Evolutionary conservation across 2,888 invertebrate genomes (phyloP).

Genomic region (Spilarctia lutea): DNA sequence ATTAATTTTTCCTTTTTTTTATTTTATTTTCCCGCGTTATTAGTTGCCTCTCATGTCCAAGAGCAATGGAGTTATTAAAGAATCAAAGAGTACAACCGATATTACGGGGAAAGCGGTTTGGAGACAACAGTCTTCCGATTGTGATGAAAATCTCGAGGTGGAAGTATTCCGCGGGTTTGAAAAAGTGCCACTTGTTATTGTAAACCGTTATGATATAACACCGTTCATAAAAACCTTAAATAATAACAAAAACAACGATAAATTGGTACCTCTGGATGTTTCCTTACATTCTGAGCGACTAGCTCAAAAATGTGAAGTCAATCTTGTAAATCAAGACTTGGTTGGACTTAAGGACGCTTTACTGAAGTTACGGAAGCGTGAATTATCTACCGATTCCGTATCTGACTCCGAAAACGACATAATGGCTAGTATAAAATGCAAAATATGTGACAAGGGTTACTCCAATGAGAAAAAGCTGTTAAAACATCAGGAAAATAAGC

Average conservation of each 20-base stretch:
- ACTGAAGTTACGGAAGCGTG: constrained; percentile 10
- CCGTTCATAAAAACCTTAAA: constrained; percentile 53
- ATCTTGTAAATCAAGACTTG: constrained; percentile 62
- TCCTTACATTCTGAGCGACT: constrained; percentile 41
- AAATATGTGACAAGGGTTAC: constrained; percentile 73
- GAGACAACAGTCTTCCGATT: constrained; percentile 28
- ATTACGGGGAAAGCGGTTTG: constrained; percentile 35
- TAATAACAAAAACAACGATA: background rate
- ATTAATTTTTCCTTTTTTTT: constrained; percentile 61
- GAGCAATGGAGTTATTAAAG: constrained; percentile 62
- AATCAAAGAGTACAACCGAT: constrained; percentile 27
- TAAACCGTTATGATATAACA: constrained; percentile 66
- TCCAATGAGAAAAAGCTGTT: constrained; percentile 65
- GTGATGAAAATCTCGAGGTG: constrained; percentile 51
- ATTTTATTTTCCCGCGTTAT: constrained; percentile 61
- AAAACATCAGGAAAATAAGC: constrained; percentile 74
- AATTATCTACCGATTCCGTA: constrained; percentile 34
- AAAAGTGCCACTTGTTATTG: constrained; percentile 61
- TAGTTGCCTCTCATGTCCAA: constrained; percentile 60
- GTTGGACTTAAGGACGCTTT: constrained; percentile 50
- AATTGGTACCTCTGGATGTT: background rate
- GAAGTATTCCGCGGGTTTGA: constrained; percentile 67
- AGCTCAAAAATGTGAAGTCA: constrained; percentile 60
- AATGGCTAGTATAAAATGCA: constrained; percentile 64
- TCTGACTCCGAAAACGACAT: constrained; percentile 53